phyloP scores from a whole-genome alignment of 2,797 vertebrate genomes.

The Enteromius thamalakanensis region DNA sequence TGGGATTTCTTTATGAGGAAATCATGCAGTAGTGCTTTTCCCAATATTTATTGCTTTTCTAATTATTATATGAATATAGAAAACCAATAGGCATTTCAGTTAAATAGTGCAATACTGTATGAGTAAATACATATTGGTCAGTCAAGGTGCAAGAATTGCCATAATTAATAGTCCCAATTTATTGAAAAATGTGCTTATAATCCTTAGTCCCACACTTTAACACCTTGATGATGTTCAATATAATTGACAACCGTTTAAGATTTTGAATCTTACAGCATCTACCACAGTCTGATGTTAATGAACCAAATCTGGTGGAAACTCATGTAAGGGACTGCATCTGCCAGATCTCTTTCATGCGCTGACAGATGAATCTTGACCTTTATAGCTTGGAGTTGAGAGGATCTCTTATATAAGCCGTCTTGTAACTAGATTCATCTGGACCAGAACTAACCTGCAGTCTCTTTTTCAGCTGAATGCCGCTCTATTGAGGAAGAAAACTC shows the following conservation, averaged over 20 bases:
- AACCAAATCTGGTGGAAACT: neutral
- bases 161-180: neutral
- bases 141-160: neutral
- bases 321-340: neutral
- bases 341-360: neutral
- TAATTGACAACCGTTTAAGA: neutral
- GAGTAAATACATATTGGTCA: neutral
- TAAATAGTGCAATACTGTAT: neutral
- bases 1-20: neutral
- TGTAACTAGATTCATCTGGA: neutral
- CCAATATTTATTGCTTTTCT: neutral
- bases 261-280: neutral
- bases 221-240: neutral
- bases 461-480: neutral
- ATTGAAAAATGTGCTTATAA: neutral
- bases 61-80: neutral
- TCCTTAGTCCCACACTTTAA: neutral
- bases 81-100: neutral
- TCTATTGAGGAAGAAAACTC: neutral
- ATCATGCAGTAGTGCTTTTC: neutral
- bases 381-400: neutral
- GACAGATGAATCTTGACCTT: slow-evolving; percentile 3
- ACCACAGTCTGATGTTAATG: neutral
- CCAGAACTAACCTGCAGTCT: neutral
- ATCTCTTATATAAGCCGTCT: neutral